Evolutionary conservation across 2,888 invertebrate species (phyloP).

Genomic region (Cheilosia vernalis): DNA sequence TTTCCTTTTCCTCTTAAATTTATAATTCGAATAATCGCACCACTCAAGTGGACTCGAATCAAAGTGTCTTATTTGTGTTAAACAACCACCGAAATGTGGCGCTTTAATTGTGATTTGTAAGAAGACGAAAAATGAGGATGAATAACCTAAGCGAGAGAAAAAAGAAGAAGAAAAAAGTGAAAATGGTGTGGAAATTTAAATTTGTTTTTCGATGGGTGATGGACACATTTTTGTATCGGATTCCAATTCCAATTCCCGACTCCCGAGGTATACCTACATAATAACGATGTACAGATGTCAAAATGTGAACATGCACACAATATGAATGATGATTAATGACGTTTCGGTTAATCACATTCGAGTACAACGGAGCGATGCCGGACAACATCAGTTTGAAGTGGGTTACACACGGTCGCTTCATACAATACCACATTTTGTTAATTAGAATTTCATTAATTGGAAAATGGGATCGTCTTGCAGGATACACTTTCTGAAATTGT

Average conservation of each 20-base stretch:
- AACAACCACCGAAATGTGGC: slow-evolving; percentile 62
- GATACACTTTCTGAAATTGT: background rate
- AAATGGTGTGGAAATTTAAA: slow-evolving; percentile 62
- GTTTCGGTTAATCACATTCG: slow-evolving; percentile 47
- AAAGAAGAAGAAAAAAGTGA: background rate
- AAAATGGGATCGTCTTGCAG: background rate
- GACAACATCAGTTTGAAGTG: slow-evolving; percentile 45
- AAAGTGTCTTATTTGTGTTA: slow-evolving; percentile 42
- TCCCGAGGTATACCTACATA: slow-evolving; percentile 23
- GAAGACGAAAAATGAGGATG: slow-evolving; percentile 22
- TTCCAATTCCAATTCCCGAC: background rate
- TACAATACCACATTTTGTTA: slow-evolving; percentile 49
- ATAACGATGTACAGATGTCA: slow-evolving; percentile 69
- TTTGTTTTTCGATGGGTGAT: slow-evolving; percentile 62
- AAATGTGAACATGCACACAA: slow-evolving; percentile 71
- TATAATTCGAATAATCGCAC: slow-evolving; percentile 33
- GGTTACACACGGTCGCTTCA: background rate
- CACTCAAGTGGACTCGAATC: slow-evolving; percentile 50
- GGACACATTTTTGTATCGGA: slow-evolving; percentile 32
- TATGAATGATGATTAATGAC: slow-evolving; percentile 74
- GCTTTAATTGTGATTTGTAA: slow-evolving; percentile 40
- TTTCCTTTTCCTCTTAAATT: slow-evolving; percentile 28
- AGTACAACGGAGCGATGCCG: slow-evolving; percentile 9
- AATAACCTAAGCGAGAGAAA: background rate
- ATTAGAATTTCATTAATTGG: slow-evolving; percentile 59